A percentile compares a stretch with the other conserved stretches of the same genome.
phyloP scores from a whole-genome alignment of 2,888 invertebrate species.

The Rhyacophila evoluta region DNA sequence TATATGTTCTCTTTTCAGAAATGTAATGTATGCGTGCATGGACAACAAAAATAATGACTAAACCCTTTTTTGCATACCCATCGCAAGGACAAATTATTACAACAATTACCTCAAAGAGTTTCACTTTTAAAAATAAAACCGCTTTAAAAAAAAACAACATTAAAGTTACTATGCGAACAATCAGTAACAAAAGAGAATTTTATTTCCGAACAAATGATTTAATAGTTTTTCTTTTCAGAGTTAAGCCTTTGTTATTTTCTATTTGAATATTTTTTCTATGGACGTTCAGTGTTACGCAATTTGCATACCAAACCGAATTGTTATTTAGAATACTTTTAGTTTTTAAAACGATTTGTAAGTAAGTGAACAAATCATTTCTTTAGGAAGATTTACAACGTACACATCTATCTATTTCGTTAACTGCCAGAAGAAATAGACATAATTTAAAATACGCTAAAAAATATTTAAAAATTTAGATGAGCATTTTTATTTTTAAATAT shows the following conservation, averaged over 20 bases:
- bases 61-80: not conserved
- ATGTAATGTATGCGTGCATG: not conserved
- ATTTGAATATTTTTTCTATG: constrained; percentile 41
- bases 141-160: constrained; percentile 25
- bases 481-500: no score
- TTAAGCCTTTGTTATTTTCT: constrained; percentile 21
- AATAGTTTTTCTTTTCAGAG: constrained; percentile 7
- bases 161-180: constrained; percentile 20
- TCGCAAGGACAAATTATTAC: constrained; percentile 48
- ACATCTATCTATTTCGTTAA: no score
- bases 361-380: no score
- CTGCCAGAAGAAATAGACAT: no score
- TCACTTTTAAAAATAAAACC: constrained; percentile 46
- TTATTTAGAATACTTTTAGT: not conserved
- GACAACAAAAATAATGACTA: not conserved
- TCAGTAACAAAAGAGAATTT: constrained; percentile 32
- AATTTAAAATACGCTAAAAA: no score
- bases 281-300: constrained; percentile 41
- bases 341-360: not conserved
- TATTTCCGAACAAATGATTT: constrained; percentile 33
- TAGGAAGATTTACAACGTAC: no score
- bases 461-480: no score
- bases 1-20: not conserved
- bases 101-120: constrained; percentile 46
- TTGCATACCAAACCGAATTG: constrained; percentile 49